Conservation (phyloP, 2,888 invertebrate genomes). For the Punctoribates punctum region DNA sequence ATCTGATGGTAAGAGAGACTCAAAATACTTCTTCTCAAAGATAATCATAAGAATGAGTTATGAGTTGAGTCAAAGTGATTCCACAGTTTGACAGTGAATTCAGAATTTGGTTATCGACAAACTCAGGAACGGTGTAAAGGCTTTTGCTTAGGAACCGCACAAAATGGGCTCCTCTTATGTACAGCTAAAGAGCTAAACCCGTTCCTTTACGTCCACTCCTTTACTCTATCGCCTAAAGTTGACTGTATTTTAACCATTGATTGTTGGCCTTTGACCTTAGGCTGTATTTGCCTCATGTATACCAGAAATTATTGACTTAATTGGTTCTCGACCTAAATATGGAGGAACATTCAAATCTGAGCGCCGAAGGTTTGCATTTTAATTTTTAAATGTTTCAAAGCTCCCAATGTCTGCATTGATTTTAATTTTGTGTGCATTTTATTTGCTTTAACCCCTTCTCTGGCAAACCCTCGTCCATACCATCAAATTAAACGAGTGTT, state of each 20-base stretch:
- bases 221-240: neutral
- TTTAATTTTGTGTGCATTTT: neutral
- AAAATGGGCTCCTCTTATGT: neutral
- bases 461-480: slow-evolving; percentile 13
- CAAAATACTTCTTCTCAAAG: neutral
- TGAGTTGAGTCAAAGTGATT: neutral
- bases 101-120: too few relatives aligned
- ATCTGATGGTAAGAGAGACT: slow-evolving; percentile 31
- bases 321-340: slow-evolving; percentile 99
- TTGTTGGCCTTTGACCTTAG: slow-evolving; percentile 57
- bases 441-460: neutral
- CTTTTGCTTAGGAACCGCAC: neutral
- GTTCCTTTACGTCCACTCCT: neutral
- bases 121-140: slow-evolving; percentile 27
- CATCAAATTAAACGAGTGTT: neutral
- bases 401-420: neutral
- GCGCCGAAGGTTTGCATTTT: slow-evolving; percentile 84
- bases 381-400: slow-evolving; percentile 14
- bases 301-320: slow-evolving; percentile 99
- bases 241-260: slow-evolving; percentile 14
- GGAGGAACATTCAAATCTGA: slow-evolving; percentile 99
- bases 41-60: neutral
- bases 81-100: too few relatives aligned
- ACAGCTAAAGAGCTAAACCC: neutral
- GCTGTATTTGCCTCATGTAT: slow-evolving; percentile 99